Base-by-base conservation (phyloP, 2,113 vertebrate species). In the Coptodon rendalli region DNA sequence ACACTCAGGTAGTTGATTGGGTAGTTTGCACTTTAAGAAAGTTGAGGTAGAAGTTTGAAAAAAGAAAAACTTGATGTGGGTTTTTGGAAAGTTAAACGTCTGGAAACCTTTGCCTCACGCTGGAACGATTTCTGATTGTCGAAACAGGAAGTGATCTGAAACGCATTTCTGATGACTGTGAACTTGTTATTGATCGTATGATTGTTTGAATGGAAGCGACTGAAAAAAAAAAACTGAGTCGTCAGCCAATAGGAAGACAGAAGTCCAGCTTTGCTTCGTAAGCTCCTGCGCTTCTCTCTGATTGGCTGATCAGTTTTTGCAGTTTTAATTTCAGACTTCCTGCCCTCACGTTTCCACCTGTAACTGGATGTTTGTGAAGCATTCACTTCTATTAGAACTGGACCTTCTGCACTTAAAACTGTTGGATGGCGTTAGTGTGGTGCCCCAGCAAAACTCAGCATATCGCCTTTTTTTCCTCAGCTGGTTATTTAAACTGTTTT, bases 21-120 rank as follows among this genome's bases (percentile, higher is more conserved):
- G 90, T 95, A 93, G 94, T 95, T 92, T 86, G 96, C 96, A 96
- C 96, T 96, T 96, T 96, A 96, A 92, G 22, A 68, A 80, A 91
- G 83, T 87, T 54, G 80, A 89, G 82, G 68, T 68, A 71, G 80
- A 80, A 71, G 80, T 85, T 83, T 4, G 6, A n/a, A 68, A 79
- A 85, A 86, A 92, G 43, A 27, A 10, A 88, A 76, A 78, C 83
- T 87, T 76, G 63, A 82, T 50, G 53, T 83, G 40, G 71, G 80
- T 84, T 88, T 82, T 81, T 83, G 59, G 59, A 78, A 76, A 48
- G 31, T 19, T 13, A 56, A 80, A 52, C 66, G 27, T 29, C 86
- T 66, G 53, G 11, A 57, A 84, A 31, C 84, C 24, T 83, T 80
- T 53, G 79, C 86, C 66, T 87, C 80, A 24, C 6, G 76, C 89